Conservation (phyloP, 1,140 invertebrate species). For the Drosophila ficusphila region DNA sequence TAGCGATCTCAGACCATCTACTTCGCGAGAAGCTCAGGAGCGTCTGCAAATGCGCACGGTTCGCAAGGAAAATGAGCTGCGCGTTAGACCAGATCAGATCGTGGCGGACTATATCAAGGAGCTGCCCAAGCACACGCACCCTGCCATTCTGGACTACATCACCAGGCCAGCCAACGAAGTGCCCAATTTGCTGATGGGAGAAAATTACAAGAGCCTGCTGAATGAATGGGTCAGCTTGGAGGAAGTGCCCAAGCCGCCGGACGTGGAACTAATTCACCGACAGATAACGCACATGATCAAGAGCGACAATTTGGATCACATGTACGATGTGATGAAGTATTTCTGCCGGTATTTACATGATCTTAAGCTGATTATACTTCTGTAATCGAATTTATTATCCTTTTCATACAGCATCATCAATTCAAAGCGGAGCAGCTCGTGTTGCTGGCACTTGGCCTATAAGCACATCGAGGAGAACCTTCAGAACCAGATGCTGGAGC, state of each 20-base stretch:
- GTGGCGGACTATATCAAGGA: constrained; percentile 39
- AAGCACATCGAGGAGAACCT: constrained; percentile 43
- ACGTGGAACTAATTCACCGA: constrained; percentile 45
- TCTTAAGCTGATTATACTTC: neutral
- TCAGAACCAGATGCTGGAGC: constrained; percentile 29
- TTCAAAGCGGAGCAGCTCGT: constrained; percentile 34
- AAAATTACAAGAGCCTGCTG: constrained; percentile 33
- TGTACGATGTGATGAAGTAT: constrained; percentile 66
- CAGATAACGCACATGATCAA: constrained; percentile 37
- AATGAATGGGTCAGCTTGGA: constrained; percentile 49
- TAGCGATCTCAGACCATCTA: constrained; percentile 65
- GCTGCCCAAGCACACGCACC: constrained; percentile 24
- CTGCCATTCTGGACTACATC: constrained; percentile 32
- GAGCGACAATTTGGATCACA: constrained; percentile 7
- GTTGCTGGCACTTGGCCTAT: constrained; percentile 63
- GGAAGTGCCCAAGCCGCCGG: constrained; percentile 29
- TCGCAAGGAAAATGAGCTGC: neutral
- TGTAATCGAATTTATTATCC: neutral
- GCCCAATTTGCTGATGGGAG: neutral
- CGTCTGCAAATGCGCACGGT: neutral
- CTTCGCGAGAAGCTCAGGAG: constrained; percentile 44
- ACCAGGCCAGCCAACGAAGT: neutral
- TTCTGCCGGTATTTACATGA: constrained; percentile 40
- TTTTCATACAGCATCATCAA: constrained; percentile 42
- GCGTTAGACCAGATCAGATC: constrained; percentile 38